These are phyloP conservation scores for Brachionus rubens DNA, from an alignment of 1,140 invertebrate species.

Conservation along the genomic window DNA sequence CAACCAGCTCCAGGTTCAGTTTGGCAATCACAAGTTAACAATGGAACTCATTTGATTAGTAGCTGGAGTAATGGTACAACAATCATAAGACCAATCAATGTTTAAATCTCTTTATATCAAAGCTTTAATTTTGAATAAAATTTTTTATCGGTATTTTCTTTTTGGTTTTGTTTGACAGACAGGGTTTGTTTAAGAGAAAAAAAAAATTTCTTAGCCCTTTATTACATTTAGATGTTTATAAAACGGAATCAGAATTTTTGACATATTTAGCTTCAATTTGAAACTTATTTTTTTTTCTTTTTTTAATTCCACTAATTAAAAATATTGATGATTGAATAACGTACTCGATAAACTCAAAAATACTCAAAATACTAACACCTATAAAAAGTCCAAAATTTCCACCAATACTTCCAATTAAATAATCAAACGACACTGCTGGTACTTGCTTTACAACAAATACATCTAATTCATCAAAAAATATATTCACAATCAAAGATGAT, in stretches of 20 bases:
- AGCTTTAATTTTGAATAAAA: no score
- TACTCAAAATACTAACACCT: slow-evolving; percentile 33
- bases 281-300: background rate
- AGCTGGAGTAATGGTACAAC: background rate
- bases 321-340: background rate
- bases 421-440: background rate
- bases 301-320: background rate
- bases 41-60: background rate
- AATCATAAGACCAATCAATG: background rate
- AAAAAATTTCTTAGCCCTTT: no score
- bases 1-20: background rate
- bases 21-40: background rate
- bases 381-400: slow-evolving; percentile 43
- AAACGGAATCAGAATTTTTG: no score
- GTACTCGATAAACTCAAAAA: background rate
- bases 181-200: no score
- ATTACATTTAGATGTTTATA: no score
- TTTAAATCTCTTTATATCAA: no score
- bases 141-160: no score
- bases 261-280: no score
- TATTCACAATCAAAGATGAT: slow-evolving; percentile 2
- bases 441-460: background rate
- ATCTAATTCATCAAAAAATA: slow-evolving; percentile 36
- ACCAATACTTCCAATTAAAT: slow-evolving; percentile 17
- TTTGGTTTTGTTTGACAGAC: no score